Conservation (phyloP, 2,888 invertebrate genomes). For the Ellobium chinense region DNA sequence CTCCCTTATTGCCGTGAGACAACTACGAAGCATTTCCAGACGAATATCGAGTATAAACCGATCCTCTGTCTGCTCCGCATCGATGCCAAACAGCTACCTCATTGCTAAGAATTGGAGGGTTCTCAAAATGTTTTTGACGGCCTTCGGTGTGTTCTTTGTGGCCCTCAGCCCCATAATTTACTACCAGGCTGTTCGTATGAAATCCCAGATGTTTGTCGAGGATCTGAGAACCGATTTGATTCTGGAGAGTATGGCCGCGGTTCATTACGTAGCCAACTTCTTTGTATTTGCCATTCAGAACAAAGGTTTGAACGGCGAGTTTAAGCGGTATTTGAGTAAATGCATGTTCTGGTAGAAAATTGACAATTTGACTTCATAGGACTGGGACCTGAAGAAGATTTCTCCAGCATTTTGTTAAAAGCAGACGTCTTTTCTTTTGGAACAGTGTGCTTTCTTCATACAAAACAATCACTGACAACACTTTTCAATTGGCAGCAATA, state of each 20-base stretch:
- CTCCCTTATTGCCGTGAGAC: not conserved
- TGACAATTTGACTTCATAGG: no score
- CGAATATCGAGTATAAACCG: not conserved
- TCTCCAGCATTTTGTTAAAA: no score
- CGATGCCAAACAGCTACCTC: not conserved
- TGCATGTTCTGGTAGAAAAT: no score
- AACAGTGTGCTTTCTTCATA: no score
- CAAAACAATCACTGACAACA: no score
- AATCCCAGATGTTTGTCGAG: not conserved
- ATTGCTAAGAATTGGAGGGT: not conserved
- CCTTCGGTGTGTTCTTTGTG: slow-evolving; percentile 2
- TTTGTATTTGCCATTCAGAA: slow-evolving; percentile 15
- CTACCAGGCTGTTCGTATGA: not conserved
- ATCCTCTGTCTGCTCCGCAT: not conserved
- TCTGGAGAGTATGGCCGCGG: not conserved
- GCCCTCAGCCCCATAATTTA: not conserved
- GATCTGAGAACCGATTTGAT: not conserved
- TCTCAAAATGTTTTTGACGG: slow-evolving; percentile 17
- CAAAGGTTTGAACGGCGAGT: slow-evolving; percentile 1
- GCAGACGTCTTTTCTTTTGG: no score
- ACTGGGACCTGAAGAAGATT: no score
- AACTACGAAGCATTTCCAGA: not conserved
- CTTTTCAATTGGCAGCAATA: no score
- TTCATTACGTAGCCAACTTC: slow-evolving; percentile 16
- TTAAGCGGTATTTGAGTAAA: not conserved